Conservation (phyloP, 2,113 vertebrate species). For the Neotragus moschatus region DNA sequence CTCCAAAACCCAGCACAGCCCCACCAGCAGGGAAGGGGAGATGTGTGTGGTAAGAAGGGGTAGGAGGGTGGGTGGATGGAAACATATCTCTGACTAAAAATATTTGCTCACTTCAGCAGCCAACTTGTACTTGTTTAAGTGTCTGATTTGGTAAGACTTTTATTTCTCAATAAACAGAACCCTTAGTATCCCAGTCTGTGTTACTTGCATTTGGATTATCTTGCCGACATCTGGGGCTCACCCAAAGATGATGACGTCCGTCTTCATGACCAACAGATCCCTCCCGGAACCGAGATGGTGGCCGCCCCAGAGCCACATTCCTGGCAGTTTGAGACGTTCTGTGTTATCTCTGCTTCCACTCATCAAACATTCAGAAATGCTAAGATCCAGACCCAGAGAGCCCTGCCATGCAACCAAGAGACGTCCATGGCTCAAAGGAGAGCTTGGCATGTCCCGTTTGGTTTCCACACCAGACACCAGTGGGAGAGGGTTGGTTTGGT, state of each 20-base stretch:
- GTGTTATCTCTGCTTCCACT: background rate
- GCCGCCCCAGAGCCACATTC: background rate
- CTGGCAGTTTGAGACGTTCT: background rate
- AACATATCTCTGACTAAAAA: background rate
- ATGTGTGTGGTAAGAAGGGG: background rate
- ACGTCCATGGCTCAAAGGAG: background rate
- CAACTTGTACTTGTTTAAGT: background rate
- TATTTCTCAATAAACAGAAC: slow-evolving; percentile 33
- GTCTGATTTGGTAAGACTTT: slow-evolving; percentile 11
- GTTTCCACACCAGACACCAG: background rate
- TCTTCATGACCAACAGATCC: background rate
- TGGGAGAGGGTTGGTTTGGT: background rate
- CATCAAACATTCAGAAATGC: background rate
- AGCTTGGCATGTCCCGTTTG: background rate
- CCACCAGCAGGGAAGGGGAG: background rate
- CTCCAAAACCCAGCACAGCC: background rate
- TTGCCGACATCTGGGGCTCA: background rate
- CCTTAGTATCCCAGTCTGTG: background rate
- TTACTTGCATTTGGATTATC: slow-evolving; percentile 1
- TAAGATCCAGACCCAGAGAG: background rate
- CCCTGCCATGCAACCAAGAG: background rate
- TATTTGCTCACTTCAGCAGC: background rate
- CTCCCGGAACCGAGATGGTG: background rate
- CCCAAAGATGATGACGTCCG: background rate
- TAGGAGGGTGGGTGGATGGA: fast-evolving